Conservation (phyloP, 2,888 invertebrate species). For the Saturnia pavonia region DNA sequence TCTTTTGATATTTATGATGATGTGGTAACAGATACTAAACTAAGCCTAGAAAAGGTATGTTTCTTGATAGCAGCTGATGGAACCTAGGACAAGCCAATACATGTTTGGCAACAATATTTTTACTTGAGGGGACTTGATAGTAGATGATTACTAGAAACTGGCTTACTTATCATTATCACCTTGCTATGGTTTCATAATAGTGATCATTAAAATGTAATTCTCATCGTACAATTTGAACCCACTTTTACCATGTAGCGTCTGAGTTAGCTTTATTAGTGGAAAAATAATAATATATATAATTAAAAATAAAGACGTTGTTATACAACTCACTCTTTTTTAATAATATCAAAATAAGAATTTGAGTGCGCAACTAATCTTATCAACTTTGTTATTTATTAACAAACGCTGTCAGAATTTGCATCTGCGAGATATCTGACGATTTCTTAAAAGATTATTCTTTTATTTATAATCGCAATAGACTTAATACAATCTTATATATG, state of each 20-base stretch:
- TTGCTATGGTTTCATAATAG: too few relatives aligned
- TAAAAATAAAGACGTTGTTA: neutral
- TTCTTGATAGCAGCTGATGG: too few relatives aligned
- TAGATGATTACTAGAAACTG: too few relatives aligned
- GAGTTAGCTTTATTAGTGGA: neutral
- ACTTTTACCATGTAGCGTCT: neutral
- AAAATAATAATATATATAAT: too few relatives aligned
- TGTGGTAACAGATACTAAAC: too few relatives aligned
- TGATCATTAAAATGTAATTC: neutral
- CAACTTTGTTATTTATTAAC: slow-evolving; percentile 1
- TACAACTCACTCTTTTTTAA: neutral
- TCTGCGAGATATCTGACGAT: neutral
- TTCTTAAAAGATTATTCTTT: neutral
- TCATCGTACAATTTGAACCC: neutral
- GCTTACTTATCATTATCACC: too few relatives aligned
- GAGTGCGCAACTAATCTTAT: neutral
- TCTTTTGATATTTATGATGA: too few relatives aligned
- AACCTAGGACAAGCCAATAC: too few relatives aligned
- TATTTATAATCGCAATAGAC: neutral
- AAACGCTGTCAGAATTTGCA: slow-evolving; percentile 9
- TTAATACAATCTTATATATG: neutral
- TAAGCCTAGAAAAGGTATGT: too few relatives aligned
- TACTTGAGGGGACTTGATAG: too few relatives aligned
- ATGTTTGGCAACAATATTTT: too few relatives aligned
- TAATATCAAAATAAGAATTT: neutral